These are phyloP conservation scores for Zaprionus vittiger DNA, from an alignment of 1,140 invertebrate species.

Conservation along the genomic window DNA sequence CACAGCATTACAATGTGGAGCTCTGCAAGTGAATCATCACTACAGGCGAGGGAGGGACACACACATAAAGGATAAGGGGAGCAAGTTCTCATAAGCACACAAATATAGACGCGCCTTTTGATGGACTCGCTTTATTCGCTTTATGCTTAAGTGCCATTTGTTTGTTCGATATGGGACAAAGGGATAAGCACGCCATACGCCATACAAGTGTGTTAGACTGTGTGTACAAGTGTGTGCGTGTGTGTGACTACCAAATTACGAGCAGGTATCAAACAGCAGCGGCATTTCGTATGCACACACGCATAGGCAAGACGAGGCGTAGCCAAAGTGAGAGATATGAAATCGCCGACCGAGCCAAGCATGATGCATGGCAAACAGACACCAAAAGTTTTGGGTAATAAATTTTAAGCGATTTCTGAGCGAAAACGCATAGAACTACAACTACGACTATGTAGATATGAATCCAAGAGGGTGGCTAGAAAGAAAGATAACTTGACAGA, in stretches of 20 bases:
- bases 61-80: no score
- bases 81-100: not conserved
- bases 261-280: constrained; percentile 36
- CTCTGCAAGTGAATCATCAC: constrained; percentile 43
- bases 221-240: not conserved
- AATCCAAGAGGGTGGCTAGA: constrained; percentile 15
- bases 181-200: constrained; percentile 10
- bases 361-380: constrained; percentile 77
- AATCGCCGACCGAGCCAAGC: constrained; percentile 31
- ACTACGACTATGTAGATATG: constrained; percentile 12
- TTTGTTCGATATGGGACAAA: constrained; percentile 70
- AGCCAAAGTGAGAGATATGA: constrained; percentile 51
- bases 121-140: constrained; percentile 56
- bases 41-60: not conserved
- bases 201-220: constrained; percentile 1
- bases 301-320: constrained; percentile 46
- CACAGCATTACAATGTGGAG: not conserved
- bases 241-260: constrained; percentile 58
- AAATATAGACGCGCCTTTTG: constrained; percentile 55
- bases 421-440: constrained; percentile 43
- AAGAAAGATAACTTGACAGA: not conserved
- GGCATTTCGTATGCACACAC: constrained; percentile 77
- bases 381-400: constrained; percentile 77
- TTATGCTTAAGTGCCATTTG: constrained; percentile 73
- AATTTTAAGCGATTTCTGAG: constrained; percentile 75